A percentile compares a stretch with the other conserved stretches of the same genome.
Evolutionary conservation across 2,888 invertebrate species (phyloP).

Genomic region (Hyposoter didymator): DNA sequence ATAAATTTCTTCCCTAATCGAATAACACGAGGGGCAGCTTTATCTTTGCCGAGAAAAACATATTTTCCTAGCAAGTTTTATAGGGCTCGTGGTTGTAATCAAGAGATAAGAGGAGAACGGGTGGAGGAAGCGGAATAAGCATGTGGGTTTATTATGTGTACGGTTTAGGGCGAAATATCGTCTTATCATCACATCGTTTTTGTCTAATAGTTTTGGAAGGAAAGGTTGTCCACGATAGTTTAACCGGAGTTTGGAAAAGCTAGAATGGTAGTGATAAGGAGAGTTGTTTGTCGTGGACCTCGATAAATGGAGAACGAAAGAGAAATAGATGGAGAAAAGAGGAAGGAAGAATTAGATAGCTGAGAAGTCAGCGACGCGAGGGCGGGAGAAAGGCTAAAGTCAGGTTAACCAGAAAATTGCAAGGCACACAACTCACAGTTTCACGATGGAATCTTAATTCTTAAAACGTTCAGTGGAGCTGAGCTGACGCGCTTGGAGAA

Average conservation of each 20-base stretch:
- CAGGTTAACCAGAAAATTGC: conserved; percentile 79
- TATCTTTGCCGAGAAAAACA: not conserved
- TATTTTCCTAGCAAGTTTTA: not conserved
- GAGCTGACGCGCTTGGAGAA: conserved; percentile 42
- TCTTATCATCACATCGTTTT: conserved; percentile 35
- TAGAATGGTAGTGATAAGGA: conserved; percentile 43
- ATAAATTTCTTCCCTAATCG: not conserved
- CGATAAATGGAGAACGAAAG: conserved; percentile 48
- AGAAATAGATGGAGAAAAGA: conserved; percentile 30
- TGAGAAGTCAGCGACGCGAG: conserved; percentile 47
- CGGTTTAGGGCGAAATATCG: conserved; percentile 18
- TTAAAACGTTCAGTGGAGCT: conserved; percentile 58
- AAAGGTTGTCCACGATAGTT: conserved; percentile 42
- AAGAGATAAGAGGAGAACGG: conserved; percentile 23
- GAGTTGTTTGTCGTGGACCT: conserved; percentile 31
- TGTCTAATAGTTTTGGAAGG: conserved; percentile 10
- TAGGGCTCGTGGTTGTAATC: not conserved
- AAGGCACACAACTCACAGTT: conserved; percentile 77
- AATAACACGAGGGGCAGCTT: not conserved
- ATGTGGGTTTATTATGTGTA: not conserved
- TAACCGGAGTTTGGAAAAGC: conserved; percentile 49
- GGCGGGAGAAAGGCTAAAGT: conserved; percentile 64
- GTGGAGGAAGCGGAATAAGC: conserved; percentile 17
- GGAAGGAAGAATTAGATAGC: conserved; percentile 48
- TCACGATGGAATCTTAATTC: conserved; percentile 80